Percentiles rank a stretch among this genome's conserved stretches.
phyloP scores from a whole-genome alignment of 2,797 vertebrate species.

The Hybognathus amarus region DNA sequence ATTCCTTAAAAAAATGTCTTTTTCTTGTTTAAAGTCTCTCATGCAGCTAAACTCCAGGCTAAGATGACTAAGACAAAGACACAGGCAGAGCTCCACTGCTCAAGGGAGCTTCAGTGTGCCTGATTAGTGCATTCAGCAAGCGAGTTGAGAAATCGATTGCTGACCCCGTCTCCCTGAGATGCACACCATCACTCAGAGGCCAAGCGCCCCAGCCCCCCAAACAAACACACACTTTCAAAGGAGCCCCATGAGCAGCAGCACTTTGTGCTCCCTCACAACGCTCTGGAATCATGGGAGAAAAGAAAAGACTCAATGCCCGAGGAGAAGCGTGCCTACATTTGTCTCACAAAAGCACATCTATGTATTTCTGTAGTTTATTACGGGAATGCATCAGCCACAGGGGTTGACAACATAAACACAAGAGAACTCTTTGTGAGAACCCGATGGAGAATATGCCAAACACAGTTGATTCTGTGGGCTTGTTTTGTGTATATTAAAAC shows the following conservation, averaged over 20 bases:
- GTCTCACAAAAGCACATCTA: conserved; percentile 36
- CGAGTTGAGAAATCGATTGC: conserved; percentile 52
- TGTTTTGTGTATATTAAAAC: conserved; percentile 10
- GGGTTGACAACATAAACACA: conserved; percentile 25
- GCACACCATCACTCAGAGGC: conserved; percentile 44
- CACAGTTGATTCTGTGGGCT: neutral
- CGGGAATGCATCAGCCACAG: conserved; percentile 15
- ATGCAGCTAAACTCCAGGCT: conserved; percentile 45
- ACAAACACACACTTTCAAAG: conserved; percentile 48
- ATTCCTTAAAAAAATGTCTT: conserved; percentile 42
- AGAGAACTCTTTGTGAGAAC: neutral
- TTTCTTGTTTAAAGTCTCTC: conserved; percentile 33
- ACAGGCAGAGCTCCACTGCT: conserved; percentile 31
- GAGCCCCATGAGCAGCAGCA: conserved; percentile 22
- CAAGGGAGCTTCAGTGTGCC: conserved; percentile 40
- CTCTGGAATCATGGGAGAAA: conserved; percentile 43
- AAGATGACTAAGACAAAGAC: conserved; percentile 30
- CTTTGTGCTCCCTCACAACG: conserved; percentile 33
- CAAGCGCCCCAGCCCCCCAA: conserved; percentile 20
- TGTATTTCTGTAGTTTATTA: conserved; percentile 35
- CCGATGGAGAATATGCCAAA: conserved; percentile 8
- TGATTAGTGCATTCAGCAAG: conserved; percentile 54
- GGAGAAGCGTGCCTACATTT: conserved; percentile 25
- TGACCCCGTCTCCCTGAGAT: conserved; percentile 42
- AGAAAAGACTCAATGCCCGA: conserved; percentile 36